Percentiles rank a stretch among this genome's conserved stretches.
These are phyloP conservation scores for Ficedula albicollis DNA, from an alignment of 2,797 vertebrate genomes.

Conservation along the genomic window DNA sequence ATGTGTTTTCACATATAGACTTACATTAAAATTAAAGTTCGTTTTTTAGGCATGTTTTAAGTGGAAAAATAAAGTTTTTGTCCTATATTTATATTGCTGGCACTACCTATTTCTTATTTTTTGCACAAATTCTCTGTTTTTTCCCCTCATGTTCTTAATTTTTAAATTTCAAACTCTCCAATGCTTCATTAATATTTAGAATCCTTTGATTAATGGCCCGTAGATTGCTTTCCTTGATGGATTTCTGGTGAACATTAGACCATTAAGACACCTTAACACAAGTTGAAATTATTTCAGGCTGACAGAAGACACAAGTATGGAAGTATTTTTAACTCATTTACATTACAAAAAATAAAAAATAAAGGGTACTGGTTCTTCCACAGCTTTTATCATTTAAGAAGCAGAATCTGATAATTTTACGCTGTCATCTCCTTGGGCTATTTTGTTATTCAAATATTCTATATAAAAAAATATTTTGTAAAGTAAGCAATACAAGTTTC, in stretches of 20 bases:
- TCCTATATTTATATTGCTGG: background rate
- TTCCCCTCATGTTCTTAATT: conserved; percentile 66
- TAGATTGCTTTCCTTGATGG: conserved; percentile 64
- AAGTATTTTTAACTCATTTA: background rate
- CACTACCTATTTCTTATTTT: conserved; percentile 71
- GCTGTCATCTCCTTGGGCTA: conserved; percentile 48
- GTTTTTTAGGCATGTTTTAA: background rate
- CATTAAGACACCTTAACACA: background rate
- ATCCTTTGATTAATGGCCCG: conserved; percentile 65
- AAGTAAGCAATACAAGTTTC: background rate
- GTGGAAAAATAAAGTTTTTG: background rate
- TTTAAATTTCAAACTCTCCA: conserved; percentile 62
- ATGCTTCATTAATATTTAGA: conserved; percentile 36
- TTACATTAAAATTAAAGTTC: background rate
- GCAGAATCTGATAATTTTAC: conserved; percentile 19
- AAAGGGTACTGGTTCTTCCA: conserved; percentile 54
- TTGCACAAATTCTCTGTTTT: conserved; percentile 66
- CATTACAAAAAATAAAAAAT: background rate
- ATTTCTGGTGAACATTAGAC: conserved; percentile 69
- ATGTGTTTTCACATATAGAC: background rate
- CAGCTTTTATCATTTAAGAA: conserved; percentile 40
- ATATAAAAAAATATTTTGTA: conserved; percentile 48
- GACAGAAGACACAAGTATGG: background rate
- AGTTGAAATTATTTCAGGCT: background rate
- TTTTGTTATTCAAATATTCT: conserved; percentile 57